phyloP scores from a whole-genome alignment of 1,140 invertebrate species.

The Drosophila sucinea region DNA sequence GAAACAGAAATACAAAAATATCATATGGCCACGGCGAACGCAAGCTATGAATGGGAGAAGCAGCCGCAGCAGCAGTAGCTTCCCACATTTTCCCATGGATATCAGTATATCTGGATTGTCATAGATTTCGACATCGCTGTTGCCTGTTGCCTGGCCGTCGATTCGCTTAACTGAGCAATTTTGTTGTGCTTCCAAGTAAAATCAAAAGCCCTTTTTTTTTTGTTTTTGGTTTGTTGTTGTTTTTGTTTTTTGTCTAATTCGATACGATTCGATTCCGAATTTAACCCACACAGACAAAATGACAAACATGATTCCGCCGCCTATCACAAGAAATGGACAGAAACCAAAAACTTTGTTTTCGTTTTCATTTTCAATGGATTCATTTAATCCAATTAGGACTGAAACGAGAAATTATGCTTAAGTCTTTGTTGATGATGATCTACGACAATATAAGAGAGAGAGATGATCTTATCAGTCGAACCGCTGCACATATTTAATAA shows the following conservation, averaged over 20 bases:
- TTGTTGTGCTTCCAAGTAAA: constrained; percentile 65
- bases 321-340: constrained; percentile 25
- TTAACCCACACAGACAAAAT: constrained; percentile 26
- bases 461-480: constrained; percentile 47
- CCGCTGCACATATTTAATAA: constrained; percentile 75
- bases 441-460: constrained; percentile 7
- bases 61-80: constrained; percentile 7
- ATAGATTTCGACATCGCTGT: constrained; percentile 65
- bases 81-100: constrained; percentile 69
- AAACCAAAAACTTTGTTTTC: constrained; percentile 51
- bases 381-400: constrained; percentile 78
- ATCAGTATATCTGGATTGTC: constrained; percentile 67
- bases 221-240: too few relatives aligned
- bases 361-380: constrained; percentile 72
- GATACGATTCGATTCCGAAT: not conserved
- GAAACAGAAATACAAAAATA: constrained; percentile 36
- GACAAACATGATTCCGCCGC: constrained; percentile 73
- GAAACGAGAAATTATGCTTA: constrained; percentile 72
- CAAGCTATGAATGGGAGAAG: not conserved
- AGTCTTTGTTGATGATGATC: constrained; percentile 48
- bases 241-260: too few relatives aligned
- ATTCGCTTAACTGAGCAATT: constrained; percentile 73
- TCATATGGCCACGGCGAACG: not conserved
- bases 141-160: constrained; percentile 23
- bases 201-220: constrained; percentile 18